Base-by-base conservation (phyloP, 2,888 invertebrate species). In the Philaethria dido region DNA sequence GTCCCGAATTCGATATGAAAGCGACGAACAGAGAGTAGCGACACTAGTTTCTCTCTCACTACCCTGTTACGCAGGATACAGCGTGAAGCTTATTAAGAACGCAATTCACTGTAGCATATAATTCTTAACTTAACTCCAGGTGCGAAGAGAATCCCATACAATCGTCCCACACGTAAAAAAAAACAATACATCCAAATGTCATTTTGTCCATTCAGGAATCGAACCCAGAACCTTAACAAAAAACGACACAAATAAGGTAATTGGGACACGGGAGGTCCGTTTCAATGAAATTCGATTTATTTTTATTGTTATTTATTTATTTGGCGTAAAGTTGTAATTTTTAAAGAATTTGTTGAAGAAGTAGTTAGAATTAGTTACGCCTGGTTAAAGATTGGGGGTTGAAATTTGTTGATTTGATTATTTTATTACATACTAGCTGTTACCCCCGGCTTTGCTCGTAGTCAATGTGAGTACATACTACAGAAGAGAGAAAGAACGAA, bases 301-400 rank as follows among this genome's bases (percentile, higher is more conserved):
- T 50, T 50, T 14, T 14, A 1, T 25, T 22, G 8, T 50, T 50
- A n/a, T 44, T 20, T 20, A 18, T 13, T 18, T 20, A 3, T 47
- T 11, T 13, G 47, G 47, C 47, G 47, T 47, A 47, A 47, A 20
- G 11, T 11, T 20, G 47, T 29, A 20, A 47, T 47, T 18, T 47
- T 47, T n/a, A 20, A 29, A 29, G 29, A 4, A 29, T 29, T 4
- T 4, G 3, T 13, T 50, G 25, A 25, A 14, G 25, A 14, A 50
- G 14, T 50, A 22, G 13, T n/a, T 25, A 25, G 14, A 3, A 50
- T 50, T 50, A 13, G 48, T 25, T n/a, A 50, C 48, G 25, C 25
- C 48, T 50, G n/a, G 48, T 50, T 50, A 8, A 50, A 25, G n/a
- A 25, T 50, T 50, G 8, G 48, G 48, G 48, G 48, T 8, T 48